Evolutionary conservation across 1,140 invertebrate genomes (phyloP).

Genomic region (Pentalonia nigronervosa): DNA sequence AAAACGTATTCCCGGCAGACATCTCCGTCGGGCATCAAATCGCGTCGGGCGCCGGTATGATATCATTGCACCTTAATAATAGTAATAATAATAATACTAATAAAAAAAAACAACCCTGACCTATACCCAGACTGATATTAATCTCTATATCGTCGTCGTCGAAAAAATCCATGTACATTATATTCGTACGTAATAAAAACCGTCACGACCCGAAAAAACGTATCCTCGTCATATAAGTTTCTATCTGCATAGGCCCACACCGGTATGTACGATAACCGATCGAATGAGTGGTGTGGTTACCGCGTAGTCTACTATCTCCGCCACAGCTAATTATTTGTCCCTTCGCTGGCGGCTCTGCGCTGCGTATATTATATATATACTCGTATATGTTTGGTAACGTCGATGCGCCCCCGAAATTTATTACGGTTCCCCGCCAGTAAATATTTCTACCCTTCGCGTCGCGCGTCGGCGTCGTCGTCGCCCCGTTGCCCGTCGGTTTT

Average conservation of each 20-base stretch:
- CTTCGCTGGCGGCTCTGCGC: not conserved
- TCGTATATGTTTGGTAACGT: constrained; percentile 22
- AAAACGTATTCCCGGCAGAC: constrained; percentile 30
- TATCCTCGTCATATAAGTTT: constrained; percentile 40
- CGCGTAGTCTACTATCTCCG: not conserved
- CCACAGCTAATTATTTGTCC: constrained; percentile 26
- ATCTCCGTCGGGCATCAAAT: constrained; percentile 54
- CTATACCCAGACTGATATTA: constrained; percentile 35
- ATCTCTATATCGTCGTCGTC: constrained; percentile 12
- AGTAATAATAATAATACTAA: not conserved
- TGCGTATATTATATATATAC: not conserved
- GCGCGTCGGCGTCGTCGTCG: constrained; percentile 6
- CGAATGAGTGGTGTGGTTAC: not conserved
- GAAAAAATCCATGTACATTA: not conserved
- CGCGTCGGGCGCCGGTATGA: constrained; percentile 47
- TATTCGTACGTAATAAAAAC: constrained; percentile 26
- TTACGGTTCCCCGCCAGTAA: constrained; percentile 49
- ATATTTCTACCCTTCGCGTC: constrained; percentile 48
- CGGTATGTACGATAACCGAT: constrained; percentile 24
- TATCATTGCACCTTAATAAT: not conserved
- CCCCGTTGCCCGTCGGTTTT: constrained; percentile 38
- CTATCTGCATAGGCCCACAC: not conserved
- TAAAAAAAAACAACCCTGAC: constrained; percentile 42
- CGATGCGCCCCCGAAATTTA: constrained; percentile 41
- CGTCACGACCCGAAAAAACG: constrained; percentile 47